Base-by-base conservation (phyloP, 2,888 invertebrate species). In the Acleris emargana region DNA sequence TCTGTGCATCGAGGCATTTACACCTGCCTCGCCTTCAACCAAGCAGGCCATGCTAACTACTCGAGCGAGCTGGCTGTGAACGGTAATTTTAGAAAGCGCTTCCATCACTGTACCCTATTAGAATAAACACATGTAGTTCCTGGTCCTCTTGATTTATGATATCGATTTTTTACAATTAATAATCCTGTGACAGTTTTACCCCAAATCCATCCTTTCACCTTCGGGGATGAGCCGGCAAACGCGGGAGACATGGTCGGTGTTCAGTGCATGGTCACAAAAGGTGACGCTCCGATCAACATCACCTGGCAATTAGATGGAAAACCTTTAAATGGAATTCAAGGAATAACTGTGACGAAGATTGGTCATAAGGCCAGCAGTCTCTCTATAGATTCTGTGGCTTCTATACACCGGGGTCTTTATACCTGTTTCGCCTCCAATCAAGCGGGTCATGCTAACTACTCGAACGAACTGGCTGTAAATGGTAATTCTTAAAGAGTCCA, bases 211-310 rank as follows among this genome's bases (percentile, higher is more conserved):
- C 96, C 96, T 67, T 95, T 97, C 82, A 92, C 94, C 68, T 96
- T 97, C 78, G 96, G 96, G 64, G 96, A 96, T 58, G 95, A 96
- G 73, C 94, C 96, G 63, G 94, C 96, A 51, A 96, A 96, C 79
- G 95, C 96, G 67, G 97, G 96, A 5, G 96, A 97, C 70, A 94
- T 95, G 71, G 95, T 95, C 47, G 96, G 96, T 64, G 93, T 96
- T 3, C 94, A 95, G 71, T 97, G 97, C 83, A 94, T 95, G 88
- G 95, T 96, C 49, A 94, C 94, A 57, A 96, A 96, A 85, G 97
- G 97, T 51, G 97, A 97, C 82, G 92, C 94, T 58, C 97, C 97
- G 7, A 91, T 97, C 42, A 94, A 94, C 77, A 95, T 97, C 62
- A 94, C 94, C 61, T 97, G 97, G 97, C 93, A 93, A 32, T 94